Base-by-base conservation (phyloP, 53 echinoderm and acorn worm genomes). In the Holothuria scabra region DNA sequence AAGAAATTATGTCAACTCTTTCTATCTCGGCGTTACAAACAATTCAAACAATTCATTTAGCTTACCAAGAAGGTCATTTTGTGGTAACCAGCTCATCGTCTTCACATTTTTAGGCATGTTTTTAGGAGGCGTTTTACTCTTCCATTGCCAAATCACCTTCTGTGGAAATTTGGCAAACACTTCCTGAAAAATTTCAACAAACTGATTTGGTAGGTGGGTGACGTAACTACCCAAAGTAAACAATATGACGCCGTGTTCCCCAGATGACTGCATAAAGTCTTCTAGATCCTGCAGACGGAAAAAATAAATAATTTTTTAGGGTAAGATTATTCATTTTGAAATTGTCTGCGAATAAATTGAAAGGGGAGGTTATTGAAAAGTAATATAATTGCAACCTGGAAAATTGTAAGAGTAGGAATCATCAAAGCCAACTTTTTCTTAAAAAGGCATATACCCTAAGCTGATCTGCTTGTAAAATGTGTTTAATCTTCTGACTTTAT, bases 141-240 rank as follows among this genome's bases (percentile, higher is more conserved):
- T 70, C 69, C 60, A 48, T 46, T 69, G 56, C 84, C 84, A 84
- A 19, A 84, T 70, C 10, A 84, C 70, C 48, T 70, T 84, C 56
- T 84, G 84, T 29, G 69, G 69, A n/a, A 84, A 20, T 84, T 57
- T 69, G n/a, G 71, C 28, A 34, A 70, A 84, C 16, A 35, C 70
- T 16, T 70, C 71, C 56, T 35, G n/a, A 56, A 70, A 60, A 21
- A 48, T 20, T 4, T n/a, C 37, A 8, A 59, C 59, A 12, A 69
- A 25, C 19, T 11, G 16, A 8, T 38, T 20, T 69, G 52, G 28
- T 31, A 69, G 21, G 34, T 56, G 67, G 20, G 71, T 65, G 21
- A 31, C 59, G 48, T 84, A 84, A 21, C 70, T 84, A n/a, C 84
- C 84, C 5, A 84, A 58, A 22, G 84, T 30, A 38, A 84, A 84